These are phyloP conservation scores for Delphinapterus leucas DNA, from an alignment of 2,113 vertebrate species.

Conservation along the genomic window DNA sequence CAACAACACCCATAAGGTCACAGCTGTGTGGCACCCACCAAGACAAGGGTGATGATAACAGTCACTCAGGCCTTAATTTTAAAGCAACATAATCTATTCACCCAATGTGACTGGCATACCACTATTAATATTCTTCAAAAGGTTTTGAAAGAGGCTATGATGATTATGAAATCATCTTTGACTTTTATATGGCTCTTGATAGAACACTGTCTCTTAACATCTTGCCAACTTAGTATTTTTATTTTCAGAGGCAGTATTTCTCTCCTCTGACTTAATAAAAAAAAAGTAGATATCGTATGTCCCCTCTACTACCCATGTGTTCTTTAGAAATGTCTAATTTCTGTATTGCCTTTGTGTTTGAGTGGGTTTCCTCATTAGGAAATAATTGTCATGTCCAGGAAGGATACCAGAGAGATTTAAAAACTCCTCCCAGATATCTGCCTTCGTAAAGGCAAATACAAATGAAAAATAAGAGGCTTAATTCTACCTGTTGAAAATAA, in stretches of 20 bases:
- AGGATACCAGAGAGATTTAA: conserved; percentile 1
- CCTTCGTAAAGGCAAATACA: conserved; percentile 23
- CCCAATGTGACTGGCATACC: not conserved
- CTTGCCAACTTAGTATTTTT: conserved; percentile 1
- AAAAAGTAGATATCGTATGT: not conserved
- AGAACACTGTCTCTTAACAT: not conserved
- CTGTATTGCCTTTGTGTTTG: not conserved
- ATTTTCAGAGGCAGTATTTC: conserved; percentile 22
- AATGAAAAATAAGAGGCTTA: conserved; percentile 49
- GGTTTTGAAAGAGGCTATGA: not conserved
- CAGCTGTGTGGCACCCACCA: not conserved
- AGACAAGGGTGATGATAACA: not conserved
- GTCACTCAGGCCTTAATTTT: not conserved
- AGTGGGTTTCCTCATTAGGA: not conserved
- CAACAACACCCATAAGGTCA: not conserved
- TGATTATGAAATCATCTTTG: not conserved
- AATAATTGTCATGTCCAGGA: not conserved
- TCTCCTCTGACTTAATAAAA: conserved; percentile 27
- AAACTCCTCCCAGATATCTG: not conserved
- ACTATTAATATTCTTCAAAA: not conserved
- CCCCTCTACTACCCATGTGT: not conserved
- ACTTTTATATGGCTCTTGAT: not conserved
- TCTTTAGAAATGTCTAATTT: conserved; percentile 34
- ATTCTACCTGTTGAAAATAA: conserved; percentile 30
- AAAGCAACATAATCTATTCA: not conserved